Evolutionary conservation across 2,113 vertebrate genomes (phyloP).

Genomic region (Tychaedon coryphoeus): DNA sequence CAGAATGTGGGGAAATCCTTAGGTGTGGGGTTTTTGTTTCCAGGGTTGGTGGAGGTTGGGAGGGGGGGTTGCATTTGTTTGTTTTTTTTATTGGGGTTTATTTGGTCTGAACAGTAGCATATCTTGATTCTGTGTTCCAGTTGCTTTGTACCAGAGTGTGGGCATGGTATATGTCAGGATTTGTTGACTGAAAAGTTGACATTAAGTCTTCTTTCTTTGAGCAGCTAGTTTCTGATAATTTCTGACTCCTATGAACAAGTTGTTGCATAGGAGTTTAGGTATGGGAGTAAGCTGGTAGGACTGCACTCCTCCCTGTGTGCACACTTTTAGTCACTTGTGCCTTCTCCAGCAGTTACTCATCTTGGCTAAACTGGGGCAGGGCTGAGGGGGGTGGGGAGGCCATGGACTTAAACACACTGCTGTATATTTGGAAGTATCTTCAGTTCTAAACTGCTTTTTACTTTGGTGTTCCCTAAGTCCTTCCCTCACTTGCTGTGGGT

Average conservation of each 20-base stretch:
- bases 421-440: not conserved
- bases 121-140: not conserved
- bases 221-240: not conserved
- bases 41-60: not conserved
- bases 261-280: not conserved
- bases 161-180: not conserved
- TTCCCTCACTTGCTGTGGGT: not conserved
- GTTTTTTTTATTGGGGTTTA: not conserved
- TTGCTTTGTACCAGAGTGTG: not conserved
- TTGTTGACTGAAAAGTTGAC: not conserved
- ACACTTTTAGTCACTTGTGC: slow-evolving; percentile 26
- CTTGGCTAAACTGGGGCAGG: slow-evolving; percentile 8
- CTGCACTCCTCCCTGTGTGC: slow-evolving; percentile 22
- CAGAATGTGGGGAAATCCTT: not conserved
- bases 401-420: not conserved
- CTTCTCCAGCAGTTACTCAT: slow-evolving; percentile 37
- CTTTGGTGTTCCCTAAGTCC: not conserved
- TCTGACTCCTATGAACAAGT: not conserved
- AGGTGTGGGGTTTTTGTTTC: not conserved
- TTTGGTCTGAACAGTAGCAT: not conserved
- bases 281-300: slow-evolving; percentile 17
- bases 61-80: not conserved
- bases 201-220: not conserved
- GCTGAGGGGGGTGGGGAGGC: not conserved
- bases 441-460: not conserved